phyloP scores from a whole-genome alignment of 2,113 vertebrate genomes.

The Physeter macrocephalus region DNA sequence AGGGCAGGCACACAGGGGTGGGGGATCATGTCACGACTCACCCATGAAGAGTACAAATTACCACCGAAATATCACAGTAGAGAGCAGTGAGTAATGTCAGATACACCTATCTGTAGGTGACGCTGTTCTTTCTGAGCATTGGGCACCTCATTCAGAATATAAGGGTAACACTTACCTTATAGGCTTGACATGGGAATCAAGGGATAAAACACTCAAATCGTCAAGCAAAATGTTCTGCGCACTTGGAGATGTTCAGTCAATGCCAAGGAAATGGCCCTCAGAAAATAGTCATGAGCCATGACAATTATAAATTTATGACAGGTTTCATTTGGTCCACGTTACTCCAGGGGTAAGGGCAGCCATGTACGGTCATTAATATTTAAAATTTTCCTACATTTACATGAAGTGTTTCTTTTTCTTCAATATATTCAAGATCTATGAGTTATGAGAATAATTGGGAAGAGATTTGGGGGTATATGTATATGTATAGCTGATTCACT shows the following conservation, averaged over 20 bases:
- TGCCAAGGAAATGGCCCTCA: background rate
- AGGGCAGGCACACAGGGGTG: background rate
- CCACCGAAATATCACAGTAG: no score
- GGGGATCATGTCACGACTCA: background rate
- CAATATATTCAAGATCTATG: background rate
- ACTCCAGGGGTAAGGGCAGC: accelerated
- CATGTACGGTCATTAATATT: background rate
- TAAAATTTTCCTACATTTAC: background rate
- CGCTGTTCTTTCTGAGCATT: background rate
- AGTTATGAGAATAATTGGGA: background rate
- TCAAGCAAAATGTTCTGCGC: background rate
- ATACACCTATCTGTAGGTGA: background rate
- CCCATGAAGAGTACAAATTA: no score
- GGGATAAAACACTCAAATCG: background rate
- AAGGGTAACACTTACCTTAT: background rate
- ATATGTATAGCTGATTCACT: no score
- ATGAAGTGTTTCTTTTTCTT: background rate
- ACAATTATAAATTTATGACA: no score
- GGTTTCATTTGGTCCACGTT: background rate
- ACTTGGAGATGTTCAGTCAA: background rate
- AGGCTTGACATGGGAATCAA: background rate
- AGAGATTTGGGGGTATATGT: no score
- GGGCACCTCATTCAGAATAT: background rate
- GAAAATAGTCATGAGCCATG: background rate
- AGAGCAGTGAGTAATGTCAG: accelerated